Conservation (phyloP, 2,797 vertebrate genomes). For the Glyptemys insculpta region DNA sequence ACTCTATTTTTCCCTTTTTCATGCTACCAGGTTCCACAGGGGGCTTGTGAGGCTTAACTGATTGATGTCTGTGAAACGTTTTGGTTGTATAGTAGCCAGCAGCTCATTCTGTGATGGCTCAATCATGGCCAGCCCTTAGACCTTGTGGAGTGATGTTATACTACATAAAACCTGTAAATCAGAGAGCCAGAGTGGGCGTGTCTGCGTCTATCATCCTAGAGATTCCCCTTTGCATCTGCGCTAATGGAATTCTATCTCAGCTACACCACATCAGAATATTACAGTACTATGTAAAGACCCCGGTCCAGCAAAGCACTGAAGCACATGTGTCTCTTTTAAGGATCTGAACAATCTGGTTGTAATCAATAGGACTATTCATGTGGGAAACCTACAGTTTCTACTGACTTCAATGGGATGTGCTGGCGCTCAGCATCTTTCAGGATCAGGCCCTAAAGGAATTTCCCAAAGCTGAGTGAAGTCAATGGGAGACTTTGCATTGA, state of each 20-base stretch:
- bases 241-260: background rate
- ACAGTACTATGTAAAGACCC: background rate
- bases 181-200: background rate
- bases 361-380: background rate
- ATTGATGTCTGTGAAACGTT: background rate
- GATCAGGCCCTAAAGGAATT: background rate
- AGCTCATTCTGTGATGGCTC: background rate
- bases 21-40: background rate
- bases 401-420: background rate
- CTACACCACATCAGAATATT: background rate
- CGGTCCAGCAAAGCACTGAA: background rate
- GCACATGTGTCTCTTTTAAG: background rate
- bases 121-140: accelerated
- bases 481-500: background rate
- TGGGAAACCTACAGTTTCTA: background rate
- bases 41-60: background rate
- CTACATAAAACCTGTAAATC: background rate
- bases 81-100: background rate
- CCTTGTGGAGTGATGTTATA: background rate
- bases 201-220: background rate
- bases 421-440: background rate
- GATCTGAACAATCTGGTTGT: background rate
- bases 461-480: background rate
- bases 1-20: background rate
- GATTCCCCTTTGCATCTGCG: background rate